Evolutionary conservation across 2,888 invertebrate genomes (phyloP), one percentile per base, ranked within the genome.

Genomic region (Lycocerus yunnanus): DNA sequence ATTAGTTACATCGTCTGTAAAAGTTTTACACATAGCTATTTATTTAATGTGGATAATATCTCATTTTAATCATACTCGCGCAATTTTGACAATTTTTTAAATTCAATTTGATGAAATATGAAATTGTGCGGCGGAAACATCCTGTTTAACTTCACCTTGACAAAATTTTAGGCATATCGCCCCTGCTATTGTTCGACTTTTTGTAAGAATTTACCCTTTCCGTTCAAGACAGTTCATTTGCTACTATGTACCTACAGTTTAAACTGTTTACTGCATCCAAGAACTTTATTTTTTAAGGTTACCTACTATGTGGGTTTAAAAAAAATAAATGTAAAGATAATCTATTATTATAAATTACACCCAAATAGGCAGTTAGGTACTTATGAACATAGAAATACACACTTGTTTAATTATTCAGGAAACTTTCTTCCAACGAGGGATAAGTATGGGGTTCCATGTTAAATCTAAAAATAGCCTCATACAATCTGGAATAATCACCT

Each of bases 371-470:
- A n/a, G n/a, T n/a, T n/a, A n/a, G n/a, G 20, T 63, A 18, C 13
- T 63, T 13, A 63, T n/a, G n/a, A 20, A 60, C 11, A 15, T 11
- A 13, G 13, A 18, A 63, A n/a, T 6, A 18, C 5, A 18, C 8
- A 16, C 13, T 18, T 63, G n/a, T 13, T 63, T 10, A 43, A 58
- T 68, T 8, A 27, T 90, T 91, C 82, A 92, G 88, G 83, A 90
- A 91, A 76, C 91, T 91, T 67, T 90, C 90, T 85, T 93, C 92
- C 84, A 93, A 88, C 0, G 90, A 90, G 76, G 90, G 89, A 82
- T 88, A 92, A 0, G 89, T 88, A 43, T 89, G 89, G 79, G 93
- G 82, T 61, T 90, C 87, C 21, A 91, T 88, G 67, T 88, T 88
- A 80, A 91, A 88, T 79, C 93, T 93, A 88, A 74, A 90, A 90